Base-by-base conservation (phyloP, 2,113 vertebrate species). In the Xiphophorus maculatus region DNA sequence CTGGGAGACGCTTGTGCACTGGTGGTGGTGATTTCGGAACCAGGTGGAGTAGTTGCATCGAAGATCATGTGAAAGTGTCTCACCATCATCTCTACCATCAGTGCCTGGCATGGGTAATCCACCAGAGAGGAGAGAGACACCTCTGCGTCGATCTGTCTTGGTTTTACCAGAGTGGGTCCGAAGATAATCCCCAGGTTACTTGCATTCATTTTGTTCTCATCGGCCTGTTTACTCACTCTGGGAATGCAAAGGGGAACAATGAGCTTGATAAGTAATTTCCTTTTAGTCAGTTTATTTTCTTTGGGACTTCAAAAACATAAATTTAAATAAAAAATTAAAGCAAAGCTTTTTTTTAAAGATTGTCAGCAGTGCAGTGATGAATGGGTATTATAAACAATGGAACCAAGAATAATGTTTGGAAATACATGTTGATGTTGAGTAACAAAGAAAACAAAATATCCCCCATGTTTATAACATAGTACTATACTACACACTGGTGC, bases 151-250 rank as follows among this genome's bases (percentile, higher is more conserved):
- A 94, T 95, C 85, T 97, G 96, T 58, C 96, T 94, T 0, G 96
- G 96, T 77, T 97, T 97, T 58, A 99, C 93, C 74, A 99, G 94
- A 1, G 96, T 99, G 54, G 98, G 98, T 42, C 97, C 98, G 80
- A 99, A 99, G 92, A 99, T 98, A 51, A 99, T 96, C 3, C 97
- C 97, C 82, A 99, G 94, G 84, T 99, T 99, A 87, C 96, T 97
- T 15, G 97, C 95, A 0, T 96, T 97, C 98, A 99, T 99, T 90
- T 98, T 99, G 88, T 99, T 99, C 94, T 99, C 97, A 83, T 97
- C 96, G 0, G 94, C 95, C 63, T 97, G 95, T 73, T 97, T 95
- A 1, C 94, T 92, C 48, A 99, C 97, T 88, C 98, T 99, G 92
- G 10, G 66, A 54, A 0, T 25, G 35, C 9, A n/a, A 22, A 77